Evolutionary conservation across 2,113 vertebrate species (phyloP), one percentile per base, ranked within the genome.

Genomic region (Trachemys scripta): DNA sequence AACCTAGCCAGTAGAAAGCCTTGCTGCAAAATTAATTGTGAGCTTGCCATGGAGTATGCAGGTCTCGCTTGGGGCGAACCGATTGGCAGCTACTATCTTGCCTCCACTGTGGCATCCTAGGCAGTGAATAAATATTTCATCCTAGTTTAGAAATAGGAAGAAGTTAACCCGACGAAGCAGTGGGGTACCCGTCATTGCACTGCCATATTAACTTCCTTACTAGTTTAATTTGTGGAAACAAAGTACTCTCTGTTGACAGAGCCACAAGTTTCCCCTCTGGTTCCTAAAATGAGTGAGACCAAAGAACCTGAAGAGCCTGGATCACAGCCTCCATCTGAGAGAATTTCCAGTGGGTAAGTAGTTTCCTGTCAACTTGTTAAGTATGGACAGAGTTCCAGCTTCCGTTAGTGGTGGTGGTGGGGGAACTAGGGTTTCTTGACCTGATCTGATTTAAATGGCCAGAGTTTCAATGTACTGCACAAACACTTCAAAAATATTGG

Each of bases 211-310:
- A 10, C n/a, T 2, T 82, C 51, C 14, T 90, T 69, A 5, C 49
- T 62, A 47, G 69, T 10, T 80, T 85, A 51, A 16, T 3, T 3
- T 9, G 10, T 87, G 82, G 12, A 92, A 86, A 62, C 35, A 6
- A 88, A 87, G 69, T 75, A n/a, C 88, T 95, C 27, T 96, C 92
- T 97, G 25, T 96, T 96, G 54, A 56, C 93, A 98, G 98, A 97
- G 12, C 94, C 97, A 2, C 82, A 97, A 0, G 94, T 97, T 90
- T 98, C 98, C 8, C 97, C 98, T 1, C 14, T 98, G 13, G 92
- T 76, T 25, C 81, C 27, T 93, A 69, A 2, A 72, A 20, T 83
- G 59, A 5, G 79, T 51, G 8, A 72, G 35, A 31, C 35, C 42
- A 42, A 95, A 25, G 75, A 84, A 31, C 35, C 6, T 2, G 29